Evolutionary conservation across 2,888 invertebrate species (phyloP).

Genomic region (Bursaphelenchus okinawaensis): DNA sequence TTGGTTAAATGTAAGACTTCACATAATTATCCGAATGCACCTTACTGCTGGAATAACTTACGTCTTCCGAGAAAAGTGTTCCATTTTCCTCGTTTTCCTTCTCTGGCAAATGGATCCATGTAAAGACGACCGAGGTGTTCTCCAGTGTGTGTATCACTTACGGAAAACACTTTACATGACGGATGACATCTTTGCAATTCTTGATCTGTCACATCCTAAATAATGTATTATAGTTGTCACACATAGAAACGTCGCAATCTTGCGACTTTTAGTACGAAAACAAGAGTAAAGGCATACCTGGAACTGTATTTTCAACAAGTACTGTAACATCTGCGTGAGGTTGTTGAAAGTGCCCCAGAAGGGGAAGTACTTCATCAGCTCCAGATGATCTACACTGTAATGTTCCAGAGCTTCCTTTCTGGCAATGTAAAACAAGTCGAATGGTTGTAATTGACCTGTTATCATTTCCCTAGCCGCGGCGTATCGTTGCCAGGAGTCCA

Average conservation of each 20-base stretch:
- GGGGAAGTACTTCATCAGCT: conserved; percentile 55
- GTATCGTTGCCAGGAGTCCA: conserved; percentile 48
- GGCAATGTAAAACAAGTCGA: conserved; percentile 53
- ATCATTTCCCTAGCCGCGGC: conserved; percentile 42
- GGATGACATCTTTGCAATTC: conserved; percentile 46
- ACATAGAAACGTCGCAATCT: no score
- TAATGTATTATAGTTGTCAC: conserved; percentile 1
- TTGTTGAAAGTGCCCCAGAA: conserved; percentile 56
- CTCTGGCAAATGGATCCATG: conserved; percentile 52
- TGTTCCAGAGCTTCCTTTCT: conserved; percentile 52
- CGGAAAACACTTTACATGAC: conserved; percentile 46
- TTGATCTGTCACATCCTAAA: conserved; percentile 42
- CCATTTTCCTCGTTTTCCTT: conserved; percentile 49
- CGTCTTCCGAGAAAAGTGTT: conserved; percentile 47
- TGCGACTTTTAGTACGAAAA: no score
- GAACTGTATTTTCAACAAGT: conserved; percentile 48
- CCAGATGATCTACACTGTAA: conserved; percentile 48
- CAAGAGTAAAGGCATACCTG: conserved; percentile 26
- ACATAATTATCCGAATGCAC: conserved; percentile 3
- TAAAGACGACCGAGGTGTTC: conserved; percentile 45
- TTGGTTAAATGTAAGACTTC: neutral
- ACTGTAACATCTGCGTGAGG: conserved; percentile 34
- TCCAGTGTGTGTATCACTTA: conserved; percentile 37
- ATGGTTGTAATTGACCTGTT: conserved; percentile 30
- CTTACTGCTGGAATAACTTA: conserved; percentile 19